Percentiles rank a stretch among this genome's conserved stretches.
These are phyloP conservation scores for Malurus alboscapulatus DNA, from an alignment of 2,113 vertebrate genomes.

Conservation along the genomic window DNA sequence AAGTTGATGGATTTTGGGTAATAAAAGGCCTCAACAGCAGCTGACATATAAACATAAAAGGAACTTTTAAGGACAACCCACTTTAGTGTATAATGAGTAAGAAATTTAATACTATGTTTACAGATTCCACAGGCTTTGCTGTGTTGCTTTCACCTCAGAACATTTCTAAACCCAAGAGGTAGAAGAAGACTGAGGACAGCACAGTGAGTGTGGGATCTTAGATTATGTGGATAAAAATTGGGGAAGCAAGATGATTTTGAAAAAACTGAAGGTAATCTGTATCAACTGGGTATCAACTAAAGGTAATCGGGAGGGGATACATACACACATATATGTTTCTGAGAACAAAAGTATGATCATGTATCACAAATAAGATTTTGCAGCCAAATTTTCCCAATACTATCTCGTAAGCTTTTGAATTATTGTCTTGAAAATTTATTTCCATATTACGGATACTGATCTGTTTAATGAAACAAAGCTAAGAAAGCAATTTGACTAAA, in stretches of 20 bases:
- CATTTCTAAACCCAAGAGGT: neutral
- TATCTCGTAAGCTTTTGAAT: neutral
- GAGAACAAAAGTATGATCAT: neutral
- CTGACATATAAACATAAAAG: conserved; percentile 69
- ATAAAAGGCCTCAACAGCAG: conserved; percentile 71
- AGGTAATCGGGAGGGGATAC: neutral
- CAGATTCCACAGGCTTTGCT: conserved; percentile 3
- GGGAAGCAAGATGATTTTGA: neutral
- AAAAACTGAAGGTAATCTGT: neutral
- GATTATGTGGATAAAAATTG: neutral
- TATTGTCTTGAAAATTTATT: neutral
- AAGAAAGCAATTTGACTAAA: neutral
- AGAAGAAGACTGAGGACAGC: neutral
- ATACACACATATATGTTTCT: neutral
- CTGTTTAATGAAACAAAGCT: neutral
- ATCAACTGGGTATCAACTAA: neutral
- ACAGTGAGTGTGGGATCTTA: neutral
- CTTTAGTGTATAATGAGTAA: conserved; percentile 40
- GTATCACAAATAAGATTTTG: neutral
- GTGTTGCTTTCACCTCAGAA: neutral
- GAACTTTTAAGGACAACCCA: conserved; percentile 65
- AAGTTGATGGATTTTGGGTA: conserved; percentile 70
- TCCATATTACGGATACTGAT: neutral
- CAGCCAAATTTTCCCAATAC: neutral
- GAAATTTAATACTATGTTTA: conserved; percentile 43